Conservation (phyloP, 2,888 invertebrate species). For the Alloplasta piceator region DNA sequence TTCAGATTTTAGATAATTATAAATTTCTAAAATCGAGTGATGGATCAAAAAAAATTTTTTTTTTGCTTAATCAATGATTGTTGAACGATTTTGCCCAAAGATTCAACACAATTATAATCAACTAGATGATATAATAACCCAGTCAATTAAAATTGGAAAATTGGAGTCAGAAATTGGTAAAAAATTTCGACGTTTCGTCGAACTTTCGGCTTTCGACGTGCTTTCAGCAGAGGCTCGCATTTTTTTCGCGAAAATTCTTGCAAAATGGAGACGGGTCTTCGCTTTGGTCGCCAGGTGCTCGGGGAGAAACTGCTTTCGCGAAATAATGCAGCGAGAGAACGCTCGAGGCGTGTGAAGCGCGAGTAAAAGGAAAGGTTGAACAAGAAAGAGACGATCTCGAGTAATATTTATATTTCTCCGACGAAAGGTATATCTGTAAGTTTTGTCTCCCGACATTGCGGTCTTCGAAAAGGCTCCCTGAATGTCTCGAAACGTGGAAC, state of each 20-base stretch:
- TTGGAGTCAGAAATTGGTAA: too few relatives aligned
- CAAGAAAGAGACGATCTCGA: slow-evolving; percentile 11
- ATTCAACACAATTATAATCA: too few relatives aligned
- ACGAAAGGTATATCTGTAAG: slow-evolving; percentile 3
- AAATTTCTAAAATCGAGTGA: too few relatives aligned
- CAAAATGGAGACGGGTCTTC: neutral
- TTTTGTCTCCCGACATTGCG: neutral
- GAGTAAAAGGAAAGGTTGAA: slow-evolving; percentile 8
- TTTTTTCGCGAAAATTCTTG: slow-evolving; percentile 34
- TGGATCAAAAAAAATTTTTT: too few relatives aligned
- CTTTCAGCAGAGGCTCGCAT: neutral
- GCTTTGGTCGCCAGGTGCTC: slow-evolving; percentile 11
- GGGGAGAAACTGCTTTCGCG: slow-evolving; percentile 35
- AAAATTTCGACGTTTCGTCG: too few relatives aligned
- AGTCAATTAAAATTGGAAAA: too few relatives aligned
- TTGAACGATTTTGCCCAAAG: too few relatives aligned
- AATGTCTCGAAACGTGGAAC: neutral
- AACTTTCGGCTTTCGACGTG: too few relatives aligned
- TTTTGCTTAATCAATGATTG: too few relatives aligned
- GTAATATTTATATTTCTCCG: slow-evolving; percentile 25
- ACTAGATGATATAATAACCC: too few relatives aligned
- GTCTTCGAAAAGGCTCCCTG: neutral
- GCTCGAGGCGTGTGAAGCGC: slow-evolving; percentile 9
- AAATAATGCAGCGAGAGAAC: slow-evolving; percentile 53
- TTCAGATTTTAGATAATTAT: too few relatives aligned